Percentiles rank a stretch among this genome's conserved stretches.
phyloP scores from a whole-genome alignment of 2,797 vertebrate species.

The Semotilus atromaculatus region DNA sequence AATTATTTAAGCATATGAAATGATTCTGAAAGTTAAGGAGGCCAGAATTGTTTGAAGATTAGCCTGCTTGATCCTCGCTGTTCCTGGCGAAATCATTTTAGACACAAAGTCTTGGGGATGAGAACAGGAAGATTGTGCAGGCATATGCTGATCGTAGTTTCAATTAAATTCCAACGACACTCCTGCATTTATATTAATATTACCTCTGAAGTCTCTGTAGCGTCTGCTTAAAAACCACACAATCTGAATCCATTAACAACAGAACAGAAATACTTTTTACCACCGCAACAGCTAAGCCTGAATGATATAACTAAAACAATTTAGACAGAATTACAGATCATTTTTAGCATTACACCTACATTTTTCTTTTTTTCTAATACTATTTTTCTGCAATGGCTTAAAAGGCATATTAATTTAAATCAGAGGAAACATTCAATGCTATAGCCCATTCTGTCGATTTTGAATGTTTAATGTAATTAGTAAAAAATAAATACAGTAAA shows the following conservation, averaged over 20 bases:
- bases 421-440: neutral
- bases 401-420: neutral
- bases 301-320: neutral
- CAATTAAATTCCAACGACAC: slow-evolving; percentile 12
- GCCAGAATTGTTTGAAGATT: slow-evolving; percentile 47
- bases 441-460: neutral
- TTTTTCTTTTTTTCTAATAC: too few relatives aligned
- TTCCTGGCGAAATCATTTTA: slow-evolving; percentile 38
- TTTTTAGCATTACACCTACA: neutral
- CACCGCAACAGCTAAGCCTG: neutral
- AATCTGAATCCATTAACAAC: neutral
- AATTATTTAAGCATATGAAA: slow-evolving; percentile 43
- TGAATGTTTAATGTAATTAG: neutral
- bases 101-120: slow-evolving; percentile 34
- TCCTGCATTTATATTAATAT: slow-evolving; percentile 45
- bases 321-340: neutral
- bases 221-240: slow-evolving; percentile 7
- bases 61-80: slow-evolving; percentile 45
- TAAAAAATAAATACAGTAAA: neutral
- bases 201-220: slow-evolving; percentile 23
- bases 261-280: neutral
- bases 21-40: slow-evolving; percentile 42
- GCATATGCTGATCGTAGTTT: slow-evolving; percentile 22
- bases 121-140: slow-evolving; percentile 21
- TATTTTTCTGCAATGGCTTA: neutral